These are phyloP conservation scores for Neotoxoptera formosana DNA, from an alignment of 1,140 invertebrate species.

Conservation along the genomic window DNA sequence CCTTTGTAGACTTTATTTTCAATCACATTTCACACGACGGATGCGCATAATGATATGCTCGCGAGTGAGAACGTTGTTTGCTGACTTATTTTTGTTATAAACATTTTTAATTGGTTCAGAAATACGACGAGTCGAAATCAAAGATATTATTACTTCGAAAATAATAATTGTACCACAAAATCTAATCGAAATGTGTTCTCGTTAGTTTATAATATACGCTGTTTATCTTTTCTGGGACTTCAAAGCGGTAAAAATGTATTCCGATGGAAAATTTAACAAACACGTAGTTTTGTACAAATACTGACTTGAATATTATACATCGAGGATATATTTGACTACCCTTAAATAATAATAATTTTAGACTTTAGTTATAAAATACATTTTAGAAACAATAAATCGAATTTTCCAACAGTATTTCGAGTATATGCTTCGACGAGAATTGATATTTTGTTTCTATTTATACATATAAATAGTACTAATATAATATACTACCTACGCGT, in stretches of 20 bases:
- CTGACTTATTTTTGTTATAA: not conserved
- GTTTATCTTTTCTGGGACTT: not conserved
- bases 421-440: fast-evolving
- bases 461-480: too few relatives aligned
- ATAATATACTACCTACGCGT: too few relatives aligned
- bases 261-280: not conserved
- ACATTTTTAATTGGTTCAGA: not conserved
- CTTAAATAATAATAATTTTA: not conserved
- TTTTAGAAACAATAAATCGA: not conserved
- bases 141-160: not conserved
- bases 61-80: not conserved
- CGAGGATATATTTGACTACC: not conserved
- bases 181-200: not conserved
- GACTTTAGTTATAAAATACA: too few relatives aligned
- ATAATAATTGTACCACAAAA: not conserved
- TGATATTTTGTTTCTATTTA: not conserved
- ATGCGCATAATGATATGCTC: not conserved
- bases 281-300: not conserved
- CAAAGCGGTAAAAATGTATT: not conserved
- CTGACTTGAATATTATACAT: not conserved
- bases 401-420: not conserved
- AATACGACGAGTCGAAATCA: not conserved
- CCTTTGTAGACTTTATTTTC: not conserved
- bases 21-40: not conserved
- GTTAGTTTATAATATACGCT: not conserved